phyloP scores from a whole-genome alignment of 1,140 invertebrate genomes.

The Euwallacea similis region DNA sequence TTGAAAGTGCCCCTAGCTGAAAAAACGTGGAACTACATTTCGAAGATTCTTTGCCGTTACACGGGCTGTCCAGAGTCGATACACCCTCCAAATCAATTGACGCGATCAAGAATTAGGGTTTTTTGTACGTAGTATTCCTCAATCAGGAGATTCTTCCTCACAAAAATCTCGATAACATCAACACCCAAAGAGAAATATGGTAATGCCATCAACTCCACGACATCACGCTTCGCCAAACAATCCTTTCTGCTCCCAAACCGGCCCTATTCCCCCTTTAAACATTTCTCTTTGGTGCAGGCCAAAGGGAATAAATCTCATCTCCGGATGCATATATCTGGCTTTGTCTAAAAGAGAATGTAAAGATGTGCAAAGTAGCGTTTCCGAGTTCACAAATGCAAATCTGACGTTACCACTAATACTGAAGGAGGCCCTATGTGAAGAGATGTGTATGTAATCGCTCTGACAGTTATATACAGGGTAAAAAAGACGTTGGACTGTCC shows the following conservation, averaged over 20 bases:
- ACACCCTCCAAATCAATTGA: no score
- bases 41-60: no score
- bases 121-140: no score
- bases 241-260: neutral
- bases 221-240: neutral
- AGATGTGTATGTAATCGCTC: conserved; percentile 35
- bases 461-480: no score
- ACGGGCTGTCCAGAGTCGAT: no score
- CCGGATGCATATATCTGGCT: conserved; percentile 17
- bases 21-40: no score
- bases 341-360: conserved; percentile 35
- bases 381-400: conserved; percentile 49
- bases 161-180: no score
- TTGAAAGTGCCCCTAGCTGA: no score
- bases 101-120: no score
- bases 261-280: conserved; percentile 1
- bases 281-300: conserved; percentile 5
- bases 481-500: no score
- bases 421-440: conserved; percentile 33
- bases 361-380: conserved; percentile 32
- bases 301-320: conserved; percentile 31
- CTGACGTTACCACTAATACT: conserved; percentile 48
- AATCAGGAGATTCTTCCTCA: no score
- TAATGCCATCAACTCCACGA: neutral
- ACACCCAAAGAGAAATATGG: neutral